Evolutionary conservation across 2,113 vertebrate species (phyloP).

Genomic region (Danionella cerebrum): DNA sequence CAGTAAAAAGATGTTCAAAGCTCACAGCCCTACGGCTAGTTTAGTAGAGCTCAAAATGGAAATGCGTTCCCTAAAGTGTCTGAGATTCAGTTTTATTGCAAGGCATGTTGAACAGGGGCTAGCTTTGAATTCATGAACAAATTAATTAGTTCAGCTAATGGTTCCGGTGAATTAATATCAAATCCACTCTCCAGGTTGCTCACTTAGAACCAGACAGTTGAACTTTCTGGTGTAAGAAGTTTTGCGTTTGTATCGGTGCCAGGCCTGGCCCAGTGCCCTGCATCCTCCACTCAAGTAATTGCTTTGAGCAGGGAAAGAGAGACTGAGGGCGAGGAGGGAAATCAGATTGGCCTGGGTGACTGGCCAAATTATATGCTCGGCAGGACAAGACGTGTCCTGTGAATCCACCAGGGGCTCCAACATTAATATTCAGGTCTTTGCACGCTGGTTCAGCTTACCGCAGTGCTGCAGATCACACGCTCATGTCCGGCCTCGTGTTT

Average conservation of each 20-base stretch:
- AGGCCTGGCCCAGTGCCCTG: constrained; percentile 56
- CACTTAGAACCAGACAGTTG: no score
- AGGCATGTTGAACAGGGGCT: no score
- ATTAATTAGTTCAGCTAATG: no score
- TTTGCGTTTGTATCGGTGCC: constrained; percentile 40
- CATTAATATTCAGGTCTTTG: constrained; percentile 64
- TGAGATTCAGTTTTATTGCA: no score
- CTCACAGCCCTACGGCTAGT: no score
- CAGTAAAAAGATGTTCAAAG: no score
- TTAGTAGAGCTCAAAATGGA: no score
- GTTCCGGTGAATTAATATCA: no score
- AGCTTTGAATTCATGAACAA: no score
- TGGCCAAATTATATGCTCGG: constrained; percentile 57
- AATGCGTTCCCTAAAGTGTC: no score
- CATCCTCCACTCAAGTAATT: constrained; percentile 62
- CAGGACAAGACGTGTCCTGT: constrained; percentile 65
- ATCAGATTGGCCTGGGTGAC: not conserved
- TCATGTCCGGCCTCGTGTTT: constrained; percentile 17
- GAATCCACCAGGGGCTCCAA: constrained; percentile 52
- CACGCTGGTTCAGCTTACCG: constrained; percentile 48
- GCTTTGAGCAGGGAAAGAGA: constrained; percentile 52
- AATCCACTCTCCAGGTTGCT: no score
- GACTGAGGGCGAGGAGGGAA: no score
- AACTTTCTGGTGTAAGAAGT: not conserved
- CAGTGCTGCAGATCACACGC: constrained; percentile 56